A percentile compares a stretch with the other conserved stretches of the same genome.
These are phyloP conservation scores for Penaeus monodon DNA, from an alignment of 2,888 invertebrate genomes.

Conservation along the genomic window DNA sequence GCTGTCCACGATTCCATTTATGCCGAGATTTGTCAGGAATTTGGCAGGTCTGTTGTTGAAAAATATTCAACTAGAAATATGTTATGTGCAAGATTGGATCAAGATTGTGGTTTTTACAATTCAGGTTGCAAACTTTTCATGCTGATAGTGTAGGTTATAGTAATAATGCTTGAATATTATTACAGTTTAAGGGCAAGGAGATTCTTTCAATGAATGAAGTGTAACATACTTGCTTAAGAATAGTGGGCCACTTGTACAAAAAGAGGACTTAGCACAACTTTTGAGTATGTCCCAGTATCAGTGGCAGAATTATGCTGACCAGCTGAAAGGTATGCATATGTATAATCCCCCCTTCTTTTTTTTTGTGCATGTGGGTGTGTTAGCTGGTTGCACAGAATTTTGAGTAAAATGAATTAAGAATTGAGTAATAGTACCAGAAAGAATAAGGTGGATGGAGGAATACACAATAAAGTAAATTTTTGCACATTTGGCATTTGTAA, in stretches of 20 bases:
- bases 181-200: constrained; percentile 84
- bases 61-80: not conserved
- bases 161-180: not conserved
- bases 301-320: constrained; percentile 93
- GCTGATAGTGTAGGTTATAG: not conserved
- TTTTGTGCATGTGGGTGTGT: not conserved
- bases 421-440: too few species aligned
- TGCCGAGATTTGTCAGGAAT: constrained; percentile 94
- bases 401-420: too few species aligned
- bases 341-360: not conserved
- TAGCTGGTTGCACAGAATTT: too few species aligned
- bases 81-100: not conserved
- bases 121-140: not conserved
- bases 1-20: constrained; percentile 94
- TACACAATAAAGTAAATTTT: too few species aligned
- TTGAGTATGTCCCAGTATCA: constrained; percentile 83
- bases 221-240: constrained; percentile 85
- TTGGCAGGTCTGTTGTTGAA: constrained; percentile 75
- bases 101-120: not conserved
- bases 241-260: constrained; percentile 82
- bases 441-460: too few species aligned
- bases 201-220: constrained; percentile 95
- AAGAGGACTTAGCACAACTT: constrained; percentile 77
- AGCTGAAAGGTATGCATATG: constrained; percentile 75
- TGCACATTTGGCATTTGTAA: too few species aligned